These are phyloP conservation scores for Zonotrichia albicollis DNA, from an alignment of 2,797 vertebrate genomes.

Conservation along the genomic window DNA sequence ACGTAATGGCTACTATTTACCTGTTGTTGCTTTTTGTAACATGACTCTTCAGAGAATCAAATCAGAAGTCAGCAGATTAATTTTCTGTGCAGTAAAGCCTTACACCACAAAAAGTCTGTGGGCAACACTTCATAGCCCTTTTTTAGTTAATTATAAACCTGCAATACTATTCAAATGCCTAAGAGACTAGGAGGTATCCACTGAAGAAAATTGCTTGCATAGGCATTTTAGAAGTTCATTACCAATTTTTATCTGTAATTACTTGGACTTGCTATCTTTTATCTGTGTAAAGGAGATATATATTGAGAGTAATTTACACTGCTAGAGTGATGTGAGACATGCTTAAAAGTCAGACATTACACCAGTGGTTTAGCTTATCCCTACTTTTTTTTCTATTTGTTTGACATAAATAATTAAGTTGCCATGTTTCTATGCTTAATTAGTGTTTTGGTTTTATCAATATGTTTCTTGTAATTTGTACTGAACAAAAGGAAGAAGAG, in stretches of 20 bases:
- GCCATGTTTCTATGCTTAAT: not conserved
- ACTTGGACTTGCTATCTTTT: not conserved
- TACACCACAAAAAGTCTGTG: not conserved
- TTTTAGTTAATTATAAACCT: not conserved
- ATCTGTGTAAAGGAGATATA: not conserved
- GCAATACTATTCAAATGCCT: not conserved
- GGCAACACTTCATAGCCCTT: not conserved
- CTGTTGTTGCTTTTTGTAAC: not conserved
- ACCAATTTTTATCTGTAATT: not conserved
- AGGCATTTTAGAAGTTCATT: not conserved
- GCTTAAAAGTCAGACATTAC: not conserved
- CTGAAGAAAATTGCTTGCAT: not conserved
- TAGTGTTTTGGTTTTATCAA: slow-evolving; percentile 15
- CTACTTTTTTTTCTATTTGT: not conserved
- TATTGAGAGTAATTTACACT: not conserved
- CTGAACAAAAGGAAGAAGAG: not conserved
- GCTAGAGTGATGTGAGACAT: not conserved
- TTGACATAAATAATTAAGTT: not conserved
- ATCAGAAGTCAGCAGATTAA: not conserved
- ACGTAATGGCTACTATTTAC: not conserved
- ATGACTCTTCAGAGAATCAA: not conserved
- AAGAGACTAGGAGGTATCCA: not conserved
- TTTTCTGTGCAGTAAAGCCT: not conserved
- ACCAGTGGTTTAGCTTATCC: not conserved
- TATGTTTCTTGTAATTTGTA: slow-evolving; percentile 14